Evolutionary conservation across 2,888 invertebrate genomes (phyloP).

Genomic region (Trichogramma dendrolimi): DNA sequence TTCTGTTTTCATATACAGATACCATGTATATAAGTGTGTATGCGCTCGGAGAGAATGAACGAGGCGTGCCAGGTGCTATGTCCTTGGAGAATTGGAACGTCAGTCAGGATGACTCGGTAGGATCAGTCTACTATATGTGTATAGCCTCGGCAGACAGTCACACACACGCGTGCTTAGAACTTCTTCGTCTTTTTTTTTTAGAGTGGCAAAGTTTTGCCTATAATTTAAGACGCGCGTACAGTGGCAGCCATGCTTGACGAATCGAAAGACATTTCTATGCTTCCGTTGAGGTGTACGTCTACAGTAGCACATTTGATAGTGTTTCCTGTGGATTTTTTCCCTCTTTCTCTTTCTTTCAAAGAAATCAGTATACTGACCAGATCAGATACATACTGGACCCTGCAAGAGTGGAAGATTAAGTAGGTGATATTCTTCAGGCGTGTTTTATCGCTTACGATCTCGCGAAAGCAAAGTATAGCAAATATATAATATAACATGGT

Average conservation of each 20-base stretch:
- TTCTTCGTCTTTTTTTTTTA: no score
- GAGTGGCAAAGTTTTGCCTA: no score
- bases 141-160: no score
- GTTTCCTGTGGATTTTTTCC: not conserved
- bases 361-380: not conserved
- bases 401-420: conserved; percentile 12
- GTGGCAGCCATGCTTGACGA: conserved; percentile 10
- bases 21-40: no score
- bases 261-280: conserved; percentile 15
- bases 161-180: no score
- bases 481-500: conserved; percentile 9
- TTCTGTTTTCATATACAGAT: not conserved
- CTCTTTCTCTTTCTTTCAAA: not conserved
- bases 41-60: not conserved
- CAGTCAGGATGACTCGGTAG: conserved; percentile 22
- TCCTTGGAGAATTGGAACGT: conserved; percentile 30
- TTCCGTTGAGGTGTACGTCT: no score
- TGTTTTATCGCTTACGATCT: conserved; percentile 14
- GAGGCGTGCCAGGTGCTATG: conserved; percentile 18
- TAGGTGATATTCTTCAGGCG: conserved; percentile 22
- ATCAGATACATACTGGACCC: not conserved
- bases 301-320: no score
- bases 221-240: no score
- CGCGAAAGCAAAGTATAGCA: no score
- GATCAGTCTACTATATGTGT: no score